phyloP scores from a whole-genome alignment of 2,797 vertebrate genomes.

The Synanceia verrucosa region DNA sequence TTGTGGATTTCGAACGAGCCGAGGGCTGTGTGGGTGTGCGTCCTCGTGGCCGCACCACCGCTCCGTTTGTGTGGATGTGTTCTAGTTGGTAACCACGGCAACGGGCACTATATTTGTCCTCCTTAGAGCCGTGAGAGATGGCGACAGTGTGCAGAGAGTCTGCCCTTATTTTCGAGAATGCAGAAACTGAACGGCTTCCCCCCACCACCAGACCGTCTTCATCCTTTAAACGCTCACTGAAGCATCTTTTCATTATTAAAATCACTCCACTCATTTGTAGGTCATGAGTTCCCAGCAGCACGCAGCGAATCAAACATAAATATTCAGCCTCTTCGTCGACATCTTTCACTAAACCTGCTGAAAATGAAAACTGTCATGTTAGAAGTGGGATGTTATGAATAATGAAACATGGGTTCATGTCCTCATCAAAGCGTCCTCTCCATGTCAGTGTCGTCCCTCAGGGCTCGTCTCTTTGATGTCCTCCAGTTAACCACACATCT shows the following conservation, averaged over 20 bases:
- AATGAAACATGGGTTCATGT: slow-evolving; percentile 47
- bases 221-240: slow-evolving; percentile 25
- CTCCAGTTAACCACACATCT: slow-evolving; percentile 38
- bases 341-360: not conserved
- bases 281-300: slow-evolving; percentile 27
- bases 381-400: slow-evolving; percentile 41
- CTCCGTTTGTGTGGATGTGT: slow-evolving; percentile 71
- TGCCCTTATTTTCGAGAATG: slow-evolving; percentile 43
- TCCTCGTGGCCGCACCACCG: slow-evolving; percentile 70
- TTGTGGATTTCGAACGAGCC: slow-evolving; percentile 51
- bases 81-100: slow-evolving; percentile 75
- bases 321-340: not conserved
- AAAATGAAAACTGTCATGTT: not conserved
- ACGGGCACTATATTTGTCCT: slow-evolving; percentile 80
- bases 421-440: slow-evolving; percentile 56
- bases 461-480: slow-evolving; percentile 62
- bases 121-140: slow-evolving; percentile 49
- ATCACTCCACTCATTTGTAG: too few relatives aligned
- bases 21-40: slow-evolving; percentile 69
- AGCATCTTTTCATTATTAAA: slow-evolving; percentile 39
- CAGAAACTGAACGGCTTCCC: slow-evolving; percentile 20
- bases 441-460: slow-evolving; percentile 30
- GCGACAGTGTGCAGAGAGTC: slow-evolving; percentile 49
- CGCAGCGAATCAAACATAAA: not conserved
- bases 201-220: not conserved